Evolutionary conservation across 1,140 invertebrate species (phyloP).

Genomic region (Oryzaephilus surinamensis): DNA sequence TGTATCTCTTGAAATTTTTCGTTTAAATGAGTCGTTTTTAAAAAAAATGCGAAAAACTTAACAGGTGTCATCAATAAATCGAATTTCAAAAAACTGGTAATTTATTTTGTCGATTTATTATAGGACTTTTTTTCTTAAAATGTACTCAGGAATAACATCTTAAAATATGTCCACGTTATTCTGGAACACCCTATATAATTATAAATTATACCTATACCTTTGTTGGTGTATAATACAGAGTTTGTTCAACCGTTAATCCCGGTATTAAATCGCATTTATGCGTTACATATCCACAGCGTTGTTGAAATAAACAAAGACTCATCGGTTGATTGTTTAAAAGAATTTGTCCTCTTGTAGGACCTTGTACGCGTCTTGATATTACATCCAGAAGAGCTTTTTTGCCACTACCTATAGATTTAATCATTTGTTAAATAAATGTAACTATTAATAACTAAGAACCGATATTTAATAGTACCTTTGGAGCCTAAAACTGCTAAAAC

Average conservation of each 20-base stretch:
- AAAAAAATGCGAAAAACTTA: too few relatives aligned
- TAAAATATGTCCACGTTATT: too few relatives aligned
- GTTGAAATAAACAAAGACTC: constrained; percentile 69
- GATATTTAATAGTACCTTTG: too few relatives aligned
- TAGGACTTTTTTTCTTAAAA: too few relatives aligned
- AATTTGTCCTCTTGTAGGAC: constrained; percentile 70
- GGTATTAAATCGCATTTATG: constrained; percentile 72
- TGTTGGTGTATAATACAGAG: constrained; percentile 66
- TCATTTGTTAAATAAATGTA: constrained; percentile 1
- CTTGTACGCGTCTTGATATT: constrained; percentile 65
- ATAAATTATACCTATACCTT: constrained; percentile 41
- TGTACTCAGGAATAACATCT: too few relatives aligned
- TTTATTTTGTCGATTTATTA: too few relatives aligned
- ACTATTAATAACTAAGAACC: background rate
- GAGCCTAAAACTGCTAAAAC: constrained; percentile 85
- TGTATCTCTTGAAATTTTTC: too few relatives aligned
- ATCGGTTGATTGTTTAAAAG: constrained; percentile 73
- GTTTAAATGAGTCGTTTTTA: too few relatives aligned
- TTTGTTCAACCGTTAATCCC: constrained; percentile 77
- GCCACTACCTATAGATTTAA: constrained; percentile 66
- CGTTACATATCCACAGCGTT: constrained; percentile 74
- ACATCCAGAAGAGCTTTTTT: constrained; percentile 84
- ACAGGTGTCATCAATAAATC: too few relatives aligned
- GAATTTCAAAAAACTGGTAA: too few relatives aligned
- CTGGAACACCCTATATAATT: too few relatives aligned